Evolutionary conservation across 1,140 invertebrate species (phyloP), one percentile per base, ranked within the genome.

Genomic region (Trichoplusia ni): DNA sequence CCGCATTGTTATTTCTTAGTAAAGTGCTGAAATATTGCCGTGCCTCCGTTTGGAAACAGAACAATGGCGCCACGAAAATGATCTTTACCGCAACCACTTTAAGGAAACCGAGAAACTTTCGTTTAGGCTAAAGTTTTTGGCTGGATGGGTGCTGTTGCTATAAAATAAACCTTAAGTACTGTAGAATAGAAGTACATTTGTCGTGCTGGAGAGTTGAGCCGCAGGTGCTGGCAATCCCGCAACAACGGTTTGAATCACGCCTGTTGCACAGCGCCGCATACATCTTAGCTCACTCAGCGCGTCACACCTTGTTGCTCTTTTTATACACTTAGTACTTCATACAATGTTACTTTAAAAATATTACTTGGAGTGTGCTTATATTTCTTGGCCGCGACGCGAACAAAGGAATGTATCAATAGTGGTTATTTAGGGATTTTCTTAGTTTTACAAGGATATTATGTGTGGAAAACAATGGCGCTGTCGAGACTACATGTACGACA

Each of bases 1-100:
- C 38, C 61, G 77, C 79, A 82, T 82, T 86, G 81, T 86, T 89
- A 84, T 89, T 86, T 89, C 81, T 81, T 69, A 73, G 75, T 65
- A 77, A 73, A 72, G 68, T 74, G 73, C 73, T 85, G 78, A 86
- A 85, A 86, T 86, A 86, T 86, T 81, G 77, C 78, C 61, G 72
- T 66, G 71, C 67, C 71, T 70, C 64, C 49, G 67, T 68, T 76
- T 67, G 37, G 61, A 71, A 76, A 70, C 53, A 29, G 16, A 64
- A 75, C 69, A 69, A 63, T 69, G 66, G 59, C 73, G 72, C 67
- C 7, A 78, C 70, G 71, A 84, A 86, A 81, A 80, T 81, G 67
- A 72, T 81, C 77, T 75, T 80, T 81, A 79, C 69, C 47, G 62
- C 71, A 63, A 60, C 60, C 47, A 61, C 65, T 78, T 79, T 76